These are phyloP conservation scores for Drosophila leontia DNA, from an alignment of 1,140 invertebrate genomes.

Conservation along the genomic window DNA sequence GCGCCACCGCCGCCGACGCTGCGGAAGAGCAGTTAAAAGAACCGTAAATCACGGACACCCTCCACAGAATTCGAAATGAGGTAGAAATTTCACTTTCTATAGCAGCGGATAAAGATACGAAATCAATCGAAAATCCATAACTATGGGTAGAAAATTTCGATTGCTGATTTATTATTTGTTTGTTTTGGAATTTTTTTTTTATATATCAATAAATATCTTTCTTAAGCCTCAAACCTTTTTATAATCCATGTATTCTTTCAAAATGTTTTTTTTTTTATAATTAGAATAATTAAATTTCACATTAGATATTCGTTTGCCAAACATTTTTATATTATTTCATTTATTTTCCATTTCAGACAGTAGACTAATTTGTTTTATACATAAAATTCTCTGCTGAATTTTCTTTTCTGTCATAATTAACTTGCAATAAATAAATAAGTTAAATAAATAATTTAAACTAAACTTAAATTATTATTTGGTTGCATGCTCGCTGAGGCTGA, in stretches of 20 bases:
- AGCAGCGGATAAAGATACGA: constrained; percentile 7
- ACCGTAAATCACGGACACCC: constrained; percentile 65
- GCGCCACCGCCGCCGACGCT: neutral
- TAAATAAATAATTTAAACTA: constrained; percentile 83
- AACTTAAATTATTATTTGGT: constrained; percentile 83
- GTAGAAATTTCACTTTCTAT: constrained; percentile 71
- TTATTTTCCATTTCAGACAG: constrained; percentile 6
- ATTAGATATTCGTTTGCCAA: neutral
- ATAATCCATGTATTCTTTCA: too few relatives aligned
- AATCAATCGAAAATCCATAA: constrained; percentile 32
- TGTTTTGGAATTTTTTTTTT: neutral
- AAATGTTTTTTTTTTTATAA: neutral
- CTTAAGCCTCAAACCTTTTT: neutral
- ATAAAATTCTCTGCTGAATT: constrained; percentile 29
- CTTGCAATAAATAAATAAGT: constrained; percentile 58
- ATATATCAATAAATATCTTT: neutral
- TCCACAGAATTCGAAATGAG: constrained; percentile 57
- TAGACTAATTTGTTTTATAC: constrained; percentile 16
- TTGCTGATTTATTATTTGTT: constrained; percentile 16
- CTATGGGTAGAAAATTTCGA: constrained; percentile 9
- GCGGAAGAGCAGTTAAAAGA: constrained; percentile 66
- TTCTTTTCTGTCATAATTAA: constrained; percentile 24
- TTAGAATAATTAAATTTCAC: neutral
- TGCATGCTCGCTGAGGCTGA: constrained; percentile 77
- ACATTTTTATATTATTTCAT: neutral